Conservation (phyloP, 2,113 vertebrate genomes). For the Pantherophis guttatus region DNA sequence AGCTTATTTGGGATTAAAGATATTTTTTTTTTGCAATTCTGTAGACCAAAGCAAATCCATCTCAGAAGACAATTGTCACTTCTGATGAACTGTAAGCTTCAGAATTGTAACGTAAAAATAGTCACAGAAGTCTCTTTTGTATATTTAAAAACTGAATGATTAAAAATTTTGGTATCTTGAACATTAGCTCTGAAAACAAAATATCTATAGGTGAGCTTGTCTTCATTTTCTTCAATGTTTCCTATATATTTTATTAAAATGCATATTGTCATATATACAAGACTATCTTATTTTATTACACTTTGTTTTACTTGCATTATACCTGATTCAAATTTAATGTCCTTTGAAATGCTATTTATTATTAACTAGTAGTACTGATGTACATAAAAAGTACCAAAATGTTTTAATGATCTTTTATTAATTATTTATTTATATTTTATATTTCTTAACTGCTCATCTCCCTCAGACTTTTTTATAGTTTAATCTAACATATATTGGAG, state of each 20-base stretch:
- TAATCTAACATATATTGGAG: not conserved
- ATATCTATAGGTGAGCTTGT: constrained; percentile 19
- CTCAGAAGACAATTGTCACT: constrained; percentile 15
- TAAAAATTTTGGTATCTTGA: constrained; percentile 18
- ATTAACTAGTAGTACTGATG: not conserved
- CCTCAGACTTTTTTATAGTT: not conserved
- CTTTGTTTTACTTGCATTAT: not conserved
- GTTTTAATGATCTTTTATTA: not conserved
- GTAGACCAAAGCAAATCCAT: constrained; percentile 25
- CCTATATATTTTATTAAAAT: not conserved
- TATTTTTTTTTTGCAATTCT: not conserved
- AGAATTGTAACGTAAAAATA: constrained; percentile 40
- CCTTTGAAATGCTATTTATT: not conserved
- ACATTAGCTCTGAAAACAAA: not conserved
- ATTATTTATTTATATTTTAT: not conserved
- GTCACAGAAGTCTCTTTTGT: constrained; percentile 41
- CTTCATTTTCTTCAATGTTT: constrained; percentile 33
- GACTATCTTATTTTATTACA: not conserved
- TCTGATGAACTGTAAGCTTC: constrained; percentile 37
- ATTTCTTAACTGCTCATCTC: not conserved
- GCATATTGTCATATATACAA: not conserved
- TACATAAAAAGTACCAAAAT: not conserved
- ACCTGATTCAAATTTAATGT: not conserved
- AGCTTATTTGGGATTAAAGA: not conserved
- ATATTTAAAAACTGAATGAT: not conserved